These are phyloP conservation scores for Neogale vison DNA, from an alignment of 2,113 vertebrate genomes.

Conservation along the genomic window DNA sequence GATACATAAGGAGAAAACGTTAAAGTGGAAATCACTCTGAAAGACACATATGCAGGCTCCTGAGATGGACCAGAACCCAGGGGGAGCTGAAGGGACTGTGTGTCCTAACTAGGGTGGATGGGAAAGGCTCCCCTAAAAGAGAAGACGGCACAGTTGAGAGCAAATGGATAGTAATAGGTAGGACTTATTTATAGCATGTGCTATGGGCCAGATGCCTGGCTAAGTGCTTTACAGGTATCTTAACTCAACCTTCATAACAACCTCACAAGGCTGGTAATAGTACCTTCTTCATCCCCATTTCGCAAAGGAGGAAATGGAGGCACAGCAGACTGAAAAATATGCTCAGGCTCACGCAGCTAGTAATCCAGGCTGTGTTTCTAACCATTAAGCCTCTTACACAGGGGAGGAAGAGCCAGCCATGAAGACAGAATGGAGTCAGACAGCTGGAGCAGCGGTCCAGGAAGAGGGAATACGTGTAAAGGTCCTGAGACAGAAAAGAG, in stretches of 20 bases:
- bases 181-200: neutral
- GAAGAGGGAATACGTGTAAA: neutral
- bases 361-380: neutral
- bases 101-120: neutral
- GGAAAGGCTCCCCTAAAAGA: neutral
- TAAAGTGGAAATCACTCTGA: neutral
- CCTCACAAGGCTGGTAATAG: neutral
- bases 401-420: neutral
- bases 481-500: neutral
- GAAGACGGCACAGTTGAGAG: neutral
- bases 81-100: neutral
- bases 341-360: neutral
- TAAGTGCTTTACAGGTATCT: neutral
- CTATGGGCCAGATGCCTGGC: neutral
- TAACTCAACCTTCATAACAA: neutral
- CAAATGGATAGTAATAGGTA: neutral
- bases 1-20: neutral
- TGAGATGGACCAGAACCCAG: neutral
- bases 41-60: neutral
- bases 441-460: neutral
- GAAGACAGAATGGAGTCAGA: neutral
- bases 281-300: neutral
- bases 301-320: neutral
- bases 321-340: neutral
- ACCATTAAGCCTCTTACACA: neutral